phyloP scores from a whole-genome alignment of 2,888 invertebrate species.

The Tipula vernalis region DNA sequence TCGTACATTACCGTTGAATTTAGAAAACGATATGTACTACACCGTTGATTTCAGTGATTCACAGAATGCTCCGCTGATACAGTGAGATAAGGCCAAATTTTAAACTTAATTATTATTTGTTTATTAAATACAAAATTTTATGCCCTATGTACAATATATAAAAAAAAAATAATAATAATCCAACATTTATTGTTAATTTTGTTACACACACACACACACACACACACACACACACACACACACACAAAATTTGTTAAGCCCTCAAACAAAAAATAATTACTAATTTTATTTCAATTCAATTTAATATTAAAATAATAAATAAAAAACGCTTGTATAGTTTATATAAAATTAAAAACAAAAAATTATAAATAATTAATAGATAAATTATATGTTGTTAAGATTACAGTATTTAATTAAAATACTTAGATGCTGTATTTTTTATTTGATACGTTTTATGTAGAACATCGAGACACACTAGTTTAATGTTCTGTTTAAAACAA shows the following conservation, averaged over 20 bases:
- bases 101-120: background rate
- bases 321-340: background rate
- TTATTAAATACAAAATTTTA: background rate
- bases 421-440: background rate
- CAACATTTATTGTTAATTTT: background rate
- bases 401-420: background rate
- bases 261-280: background rate
- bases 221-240: background rate
- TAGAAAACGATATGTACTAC: conserved; percentile 64
- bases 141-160: background rate
- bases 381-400: background rate
- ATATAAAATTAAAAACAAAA: background rate
- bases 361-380: background rate
- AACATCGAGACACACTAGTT: background rate
- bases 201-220: background rate
- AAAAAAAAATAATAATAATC: background rate
- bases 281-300: background rate
- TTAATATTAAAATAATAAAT: background rate
- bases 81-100: conserved; percentile 36
- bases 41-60: conserved; percentile 66
- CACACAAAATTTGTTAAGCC: background rate
- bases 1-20: conserved; percentile 42
- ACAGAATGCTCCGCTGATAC: conserved; percentile 61
- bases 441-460: background rate
- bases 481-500: background rate